Base-by-base conservation (phyloP, 2,113 vertebrate species). In the Ginglymostoma cirratum region DNA sequence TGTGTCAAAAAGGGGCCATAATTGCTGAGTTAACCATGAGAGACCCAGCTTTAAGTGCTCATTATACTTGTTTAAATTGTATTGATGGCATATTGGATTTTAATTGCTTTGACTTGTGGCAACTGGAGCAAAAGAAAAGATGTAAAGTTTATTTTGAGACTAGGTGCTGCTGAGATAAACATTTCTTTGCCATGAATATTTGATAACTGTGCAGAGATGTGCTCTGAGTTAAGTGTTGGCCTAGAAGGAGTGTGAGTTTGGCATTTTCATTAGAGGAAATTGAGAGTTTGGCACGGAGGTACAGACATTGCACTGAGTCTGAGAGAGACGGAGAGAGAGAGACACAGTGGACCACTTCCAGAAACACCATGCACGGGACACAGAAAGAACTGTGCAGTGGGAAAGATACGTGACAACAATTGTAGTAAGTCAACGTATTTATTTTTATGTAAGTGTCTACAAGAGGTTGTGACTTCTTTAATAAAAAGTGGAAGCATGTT, bases 1-100 rank as follows among this genome's bases (percentile, higher is more conserved):
- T 66, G 65, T 94, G 34, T 94, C 21, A 42, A 38, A 66, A 23
- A 30, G 86, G 27, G 86, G 45, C 48, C 8, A 23, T 66, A 38
- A 94, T n/a, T 94, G n/a, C 65, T 94, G 38, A 94, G 14, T 38
- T 94, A 94, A 42, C 55, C 65, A 67, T 48, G 65, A 94, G 19
- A 8, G 5, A 67, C 38, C 90, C n/a, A 15, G 30, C 65, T 90
- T 90, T 61, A 90, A 94, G 55, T 67, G 21, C 65, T 48, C 17
- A 94, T 94, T 94, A 94, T 67, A 94, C 65, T 67, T 65, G 61
- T 67, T 65, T 15, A 30, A 94, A 94, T 90, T 67, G 61, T 94
- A 67, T 42, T 38, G 17, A 66, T 94, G 90, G 55, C 24, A 42
- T 67, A 38, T n/a, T 93, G 90, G 17, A 94, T 94, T 94, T 94